Percentiles rank a stretch among this genome's conserved stretches.
Conservation (phyloP, 2,113 vertebrate species). For the Cygnus buccinator region DNA sequence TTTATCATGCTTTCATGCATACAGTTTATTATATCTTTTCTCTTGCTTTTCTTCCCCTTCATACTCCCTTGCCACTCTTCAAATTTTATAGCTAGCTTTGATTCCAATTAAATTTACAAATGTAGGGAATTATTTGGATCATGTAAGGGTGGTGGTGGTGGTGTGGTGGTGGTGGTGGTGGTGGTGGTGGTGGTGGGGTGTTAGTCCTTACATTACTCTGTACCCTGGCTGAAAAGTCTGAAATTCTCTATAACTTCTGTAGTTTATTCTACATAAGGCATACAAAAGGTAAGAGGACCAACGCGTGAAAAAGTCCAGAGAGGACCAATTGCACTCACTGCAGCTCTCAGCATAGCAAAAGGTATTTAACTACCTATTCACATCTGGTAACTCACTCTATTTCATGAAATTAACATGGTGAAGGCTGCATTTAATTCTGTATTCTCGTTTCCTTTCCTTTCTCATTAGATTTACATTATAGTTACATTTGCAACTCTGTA, state of each 20-base stretch:
- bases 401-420: not conserved
- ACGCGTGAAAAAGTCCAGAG: not conserved
- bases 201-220: not conserved
- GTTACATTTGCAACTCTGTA: not conserved
- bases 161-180: too few species aligned
- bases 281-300: not conserved
- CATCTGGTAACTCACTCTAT: not conserved
- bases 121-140: not conserved
- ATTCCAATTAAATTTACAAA: not conserved
- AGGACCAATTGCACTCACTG: not conserved
- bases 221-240: not conserved
- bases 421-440: not conserved
- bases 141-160: too few species aligned
- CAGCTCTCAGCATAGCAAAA: not conserved
- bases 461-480: not conserved
- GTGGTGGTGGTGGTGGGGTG: too few species aligned
- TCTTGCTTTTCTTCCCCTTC: not conserved
- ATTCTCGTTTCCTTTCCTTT: not conserved
- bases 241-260: not conserved
- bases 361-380: not conserved
- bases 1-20: not conserved
- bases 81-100: not conserved
- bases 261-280: not conserved
- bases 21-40: not conserved
- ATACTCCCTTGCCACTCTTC: too few species aligned